Percentiles rank a stretch among this genome's conserved stretches.
Evolutionary conservation across 2,113 vertebrate genomes (phyloP).

Genomic region (Eptatretus burgeri): DNA sequence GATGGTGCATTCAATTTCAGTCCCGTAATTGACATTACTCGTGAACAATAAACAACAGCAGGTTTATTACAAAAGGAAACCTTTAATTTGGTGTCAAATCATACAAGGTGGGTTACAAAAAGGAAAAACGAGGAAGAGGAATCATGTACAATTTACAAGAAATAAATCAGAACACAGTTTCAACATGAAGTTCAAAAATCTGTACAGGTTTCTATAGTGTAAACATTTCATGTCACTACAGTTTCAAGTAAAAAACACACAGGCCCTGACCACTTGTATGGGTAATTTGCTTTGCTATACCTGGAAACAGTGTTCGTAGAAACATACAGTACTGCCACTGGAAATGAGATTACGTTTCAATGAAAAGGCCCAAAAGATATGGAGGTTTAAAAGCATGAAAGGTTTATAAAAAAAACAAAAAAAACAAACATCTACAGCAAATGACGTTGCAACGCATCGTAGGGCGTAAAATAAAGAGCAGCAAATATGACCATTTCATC

Average conservation of each 20-base stretch:
- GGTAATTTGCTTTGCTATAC: slow-evolving; percentile 1
- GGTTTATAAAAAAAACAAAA: background rate
- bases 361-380: background rate
- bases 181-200: slow-evolving; percentile 2
- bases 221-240: slow-evolving; percentile 3
- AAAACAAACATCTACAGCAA: background rate
- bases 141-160: slow-evolving; percentile 3
- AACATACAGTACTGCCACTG: background rate
- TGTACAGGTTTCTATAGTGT: slow-evolving; percentile 3
- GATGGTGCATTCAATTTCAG: too few species aligned
- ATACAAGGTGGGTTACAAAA: slow-evolving; percentile 1
- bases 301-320: background rate
- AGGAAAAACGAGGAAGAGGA: slow-evolving; percentile 1
- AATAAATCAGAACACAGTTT: slow-evolving; percentile 1
- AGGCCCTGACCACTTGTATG: slow-evolving; percentile 4
- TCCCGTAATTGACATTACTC: too few species aligned
- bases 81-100: background rate
- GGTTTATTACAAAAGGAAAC: background rate
- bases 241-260: slow-evolving; percentile 6
- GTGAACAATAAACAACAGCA: too few species aligned
- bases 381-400: background rate
- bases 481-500: too few species aligned
- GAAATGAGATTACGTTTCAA: background rate
- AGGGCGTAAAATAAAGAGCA: too few species aligned
- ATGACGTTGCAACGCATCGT: background rate